Percentiles rank a stretch among this genome's conserved stretches.
phyloP scores from a whole-genome alignment of 2,797 vertebrate species.

The Helarctos malayanus region DNA sequence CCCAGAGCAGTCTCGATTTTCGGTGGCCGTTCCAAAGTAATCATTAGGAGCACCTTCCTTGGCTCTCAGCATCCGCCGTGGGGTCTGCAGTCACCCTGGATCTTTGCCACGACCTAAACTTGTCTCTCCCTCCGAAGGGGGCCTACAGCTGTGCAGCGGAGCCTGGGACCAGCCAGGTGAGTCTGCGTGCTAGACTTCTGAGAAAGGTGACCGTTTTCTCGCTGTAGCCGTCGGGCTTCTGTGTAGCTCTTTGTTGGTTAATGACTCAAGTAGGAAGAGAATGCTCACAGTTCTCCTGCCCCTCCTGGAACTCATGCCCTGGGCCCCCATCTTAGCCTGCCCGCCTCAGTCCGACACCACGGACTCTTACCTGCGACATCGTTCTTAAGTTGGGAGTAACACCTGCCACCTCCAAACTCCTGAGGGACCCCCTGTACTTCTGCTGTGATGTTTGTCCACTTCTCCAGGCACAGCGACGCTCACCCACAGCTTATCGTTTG shows the following conservation, averaged over 20 bases:
- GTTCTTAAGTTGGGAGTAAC: accelerated
- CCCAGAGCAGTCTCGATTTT: accelerated
- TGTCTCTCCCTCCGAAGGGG: accelerated
- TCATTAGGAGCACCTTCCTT: accelerated
- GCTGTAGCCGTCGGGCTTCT: too few species aligned
- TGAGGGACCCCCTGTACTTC: accelerated
- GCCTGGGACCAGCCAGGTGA: accelerated
- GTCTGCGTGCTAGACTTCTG: accelerated
- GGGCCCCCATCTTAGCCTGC: background rate
- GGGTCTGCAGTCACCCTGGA: accelerated
- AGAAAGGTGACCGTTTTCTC: background rate
- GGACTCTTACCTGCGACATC: accelerated
- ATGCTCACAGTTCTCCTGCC: accelerated
- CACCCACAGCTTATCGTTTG: accelerated
- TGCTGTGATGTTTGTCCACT: accelerated
- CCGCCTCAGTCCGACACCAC: background rate
- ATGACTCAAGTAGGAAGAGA: background rate
- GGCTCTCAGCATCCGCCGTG: accelerated
- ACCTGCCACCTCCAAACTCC: background rate
- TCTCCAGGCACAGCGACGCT: accelerated
- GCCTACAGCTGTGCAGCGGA: accelerated
- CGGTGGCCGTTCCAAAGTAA: accelerated
- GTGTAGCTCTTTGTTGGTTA: background rate
- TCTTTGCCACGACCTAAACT: accelerated
- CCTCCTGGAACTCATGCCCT: background rate